phyloP scores from a whole-genome alignment of 1,140 invertebrate genomes.

The Berghia stephanieae region DNA sequence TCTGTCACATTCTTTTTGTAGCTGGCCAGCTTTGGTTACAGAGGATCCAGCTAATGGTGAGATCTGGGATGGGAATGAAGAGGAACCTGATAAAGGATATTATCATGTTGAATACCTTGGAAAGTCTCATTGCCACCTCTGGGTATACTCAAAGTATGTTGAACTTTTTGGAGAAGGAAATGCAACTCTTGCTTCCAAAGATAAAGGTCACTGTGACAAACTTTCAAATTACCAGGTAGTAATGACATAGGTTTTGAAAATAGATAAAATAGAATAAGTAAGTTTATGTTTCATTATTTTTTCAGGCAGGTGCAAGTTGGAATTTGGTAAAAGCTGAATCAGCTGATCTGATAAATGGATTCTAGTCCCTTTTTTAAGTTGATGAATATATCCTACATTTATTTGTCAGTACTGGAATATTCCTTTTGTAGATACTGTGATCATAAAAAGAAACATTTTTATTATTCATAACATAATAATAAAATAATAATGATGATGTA shows the following conservation, averaged over 20 bases:
- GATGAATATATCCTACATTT: too few relatives aligned
- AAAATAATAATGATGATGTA: too few relatives aligned
- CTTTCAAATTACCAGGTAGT: background rate
- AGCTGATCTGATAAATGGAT: background rate
- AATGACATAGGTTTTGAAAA: background rate
- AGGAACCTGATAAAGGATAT: constrained; percentile 37
- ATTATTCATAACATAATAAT: too few relatives aligned
- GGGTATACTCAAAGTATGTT: constrained; percentile 38
- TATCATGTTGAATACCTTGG: constrained; percentile 57
- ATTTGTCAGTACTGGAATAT: too few relatives aligned
- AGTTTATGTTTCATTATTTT: background rate
- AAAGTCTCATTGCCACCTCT: constrained; percentile 42
- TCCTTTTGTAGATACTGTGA: too few relatives aligned
- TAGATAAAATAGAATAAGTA: background rate
- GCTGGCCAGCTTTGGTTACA: constrained; percentile 30
- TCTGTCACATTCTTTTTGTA: background rate
- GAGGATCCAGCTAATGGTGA: constrained; percentile 19
- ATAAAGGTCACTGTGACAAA: background rate
- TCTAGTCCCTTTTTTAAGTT: too few relatives aligned
- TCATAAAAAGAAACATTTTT: too few relatives aligned
- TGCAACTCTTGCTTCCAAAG: too few relatives aligned
- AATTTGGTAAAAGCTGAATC: background rate
- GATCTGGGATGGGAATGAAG: constrained; percentile 33
- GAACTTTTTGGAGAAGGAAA: constrained; percentile 27
- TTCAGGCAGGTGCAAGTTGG: background rate